Base-by-base conservation (phyloP, 1,140 invertebrate species). In the Geopemphigus sp. region DNA sequence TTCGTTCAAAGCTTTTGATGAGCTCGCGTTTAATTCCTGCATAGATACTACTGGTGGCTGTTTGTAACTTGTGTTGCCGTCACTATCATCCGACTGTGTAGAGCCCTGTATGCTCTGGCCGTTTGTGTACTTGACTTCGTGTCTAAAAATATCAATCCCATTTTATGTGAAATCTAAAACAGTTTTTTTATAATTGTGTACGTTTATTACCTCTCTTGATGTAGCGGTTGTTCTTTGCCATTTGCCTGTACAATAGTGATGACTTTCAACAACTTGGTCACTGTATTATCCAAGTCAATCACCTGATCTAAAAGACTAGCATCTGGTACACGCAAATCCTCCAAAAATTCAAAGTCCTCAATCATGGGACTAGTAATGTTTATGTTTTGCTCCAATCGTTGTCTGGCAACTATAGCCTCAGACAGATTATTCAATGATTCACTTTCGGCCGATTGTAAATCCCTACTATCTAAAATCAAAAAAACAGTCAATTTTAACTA, bases 241-340 rank as follows among this genome's bases (percentile, higher is more conserved):
- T 91, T 89, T 76, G 90, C 84, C 83, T 92, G 91, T 82, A 92
- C 91, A 26, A 92, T 89, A 61, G 90, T 87, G 82, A 93, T 86
- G 64, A 93, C 91, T 83, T 92, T 92, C 80, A 93, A 86, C 82
- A 93, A 85, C 83, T 90, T 91, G 1, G 91, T 92, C 10, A 93
- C 88, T 19, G 92, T 85, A 85, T 91, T 91, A 85, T 93, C 91
- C 39, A 92, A 90, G 19, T 92, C 89, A 80, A 92, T 92, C 8
- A 92, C 90, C 87, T 92, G 91, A 86, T 92, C 91, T 26, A 92
- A 89, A 12, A 92, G 86, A 78, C 63, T 57, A 78, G 74, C 39
- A 29, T 81, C 84, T 84, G 83, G 81, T 84, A 82, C 82, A 84
- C 84, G 47, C 84, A 83, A 80, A 82, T 83, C 32, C 84, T 82